phyloP scores from a whole-genome alignment of 2,797 vertebrate species.

The Cirrhinus molitorella region DNA sequence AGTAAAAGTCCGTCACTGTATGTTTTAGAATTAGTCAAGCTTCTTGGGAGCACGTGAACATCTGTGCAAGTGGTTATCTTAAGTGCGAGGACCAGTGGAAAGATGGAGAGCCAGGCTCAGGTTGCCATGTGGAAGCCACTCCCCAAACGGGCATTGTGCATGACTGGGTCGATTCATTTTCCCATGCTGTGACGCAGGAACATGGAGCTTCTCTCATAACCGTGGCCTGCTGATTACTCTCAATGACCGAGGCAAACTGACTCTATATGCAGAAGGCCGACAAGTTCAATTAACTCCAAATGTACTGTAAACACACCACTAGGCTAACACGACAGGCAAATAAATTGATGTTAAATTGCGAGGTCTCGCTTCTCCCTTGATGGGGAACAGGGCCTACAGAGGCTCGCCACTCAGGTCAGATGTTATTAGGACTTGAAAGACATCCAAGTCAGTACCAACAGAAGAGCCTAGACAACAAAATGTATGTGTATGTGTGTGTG shows the following conservation, averaged over 20 bases:
- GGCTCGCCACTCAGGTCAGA: not conserved
- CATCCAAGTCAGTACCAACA: not conserved
- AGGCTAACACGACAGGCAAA: slow-evolving; percentile 48
- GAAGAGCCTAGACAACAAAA: not conserved
- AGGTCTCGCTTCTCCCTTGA: slow-evolving; percentile 49
- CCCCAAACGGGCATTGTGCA: slow-evolving; percentile 34
- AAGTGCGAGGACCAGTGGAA: not conserved
- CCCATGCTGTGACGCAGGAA: slow-evolving; percentile 51
- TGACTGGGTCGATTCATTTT: slow-evolving; percentile 59
- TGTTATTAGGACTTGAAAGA: not conserved
- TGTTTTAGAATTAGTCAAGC: too few relatives aligned
- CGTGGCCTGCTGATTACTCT: slow-evolving; percentile 57
- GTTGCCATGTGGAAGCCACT: not conserved
- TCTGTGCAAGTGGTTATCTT: not conserved
- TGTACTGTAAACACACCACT: slow-evolving; percentile 68
- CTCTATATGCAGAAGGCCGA: slow-evolving; percentile 41
- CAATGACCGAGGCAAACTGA: slow-evolving; percentile 43
- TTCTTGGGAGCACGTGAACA: not conserved
- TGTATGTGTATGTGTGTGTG: not conserved
- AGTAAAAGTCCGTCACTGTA: too few relatives aligned
- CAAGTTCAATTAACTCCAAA: slow-evolving; percentile 61
- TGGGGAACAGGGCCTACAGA: slow-evolving; percentile 20
- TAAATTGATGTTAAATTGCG: slow-evolving; percentile 50
- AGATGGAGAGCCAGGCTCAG: slow-evolving; percentile 26
- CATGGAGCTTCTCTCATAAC: slow-evolving; percentile 50